Base-by-base conservation (phyloP, 2,113 vertebrate genomes). In the Psittacara wagleri region DNA sequence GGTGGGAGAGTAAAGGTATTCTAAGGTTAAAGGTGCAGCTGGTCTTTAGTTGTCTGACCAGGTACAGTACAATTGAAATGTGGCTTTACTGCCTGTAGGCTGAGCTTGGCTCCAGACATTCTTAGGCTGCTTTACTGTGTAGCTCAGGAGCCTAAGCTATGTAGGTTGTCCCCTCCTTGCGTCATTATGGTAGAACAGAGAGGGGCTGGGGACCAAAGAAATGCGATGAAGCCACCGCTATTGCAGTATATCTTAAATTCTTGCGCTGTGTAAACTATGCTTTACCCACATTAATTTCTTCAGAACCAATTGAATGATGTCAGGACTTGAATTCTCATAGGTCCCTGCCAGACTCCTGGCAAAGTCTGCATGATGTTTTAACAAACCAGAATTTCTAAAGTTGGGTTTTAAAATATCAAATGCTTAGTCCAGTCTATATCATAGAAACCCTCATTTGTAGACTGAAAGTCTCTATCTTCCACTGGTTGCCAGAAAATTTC, bases 351-450 rank as follows among this genome's bases (percentile, higher is more conserved):
- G 49, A 62, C 16, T 66, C 35, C 9, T 78, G 49, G 29, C 7
- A 5, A 48, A n/a, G 27, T 59, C 18, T 52, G 7, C 2, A 0
- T 9, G 31, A 14, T 51, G 17, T 29, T 88, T 67, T 59, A 44
- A 33, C 57, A 54, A 92, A 73, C 8, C 18, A 86, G 80, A 72
- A 39, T 91, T 89, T 84, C 51, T 10, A 24, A 70, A 29, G 46
- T 57, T 2, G 3, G 17, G 52, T 75, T 91, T 79, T 75, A 62
- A 10, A 72, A 18, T 61, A 79, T 15, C 19, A 54, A 19, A 15
- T 11, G 3, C 10, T 39, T 61, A 46, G 20, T 10, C 16, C 29
- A 52, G 25, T 52, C 29, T 31, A 0, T 66, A 0, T 39, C 1
- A 1, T 3, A 29, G 25, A 64, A 63, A 29, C 59, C 29, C 51